Percentiles rank a stretch among this genome's conserved stretches.
Conservation (phyloP, 2,113 vertebrate species). For the Micromys minutus region DNA sequence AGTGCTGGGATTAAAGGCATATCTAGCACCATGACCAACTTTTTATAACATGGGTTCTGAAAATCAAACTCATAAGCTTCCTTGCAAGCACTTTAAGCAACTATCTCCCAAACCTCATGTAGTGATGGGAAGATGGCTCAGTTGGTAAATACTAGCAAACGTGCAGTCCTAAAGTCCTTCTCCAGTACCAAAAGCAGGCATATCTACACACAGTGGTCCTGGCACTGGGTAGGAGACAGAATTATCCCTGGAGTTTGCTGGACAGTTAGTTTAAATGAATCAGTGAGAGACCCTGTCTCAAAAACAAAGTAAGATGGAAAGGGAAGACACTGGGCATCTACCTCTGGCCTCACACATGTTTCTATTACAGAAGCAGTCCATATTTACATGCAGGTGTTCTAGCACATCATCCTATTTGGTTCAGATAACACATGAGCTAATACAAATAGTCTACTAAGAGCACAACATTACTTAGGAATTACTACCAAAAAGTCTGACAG, state of each 20-base stretch:
- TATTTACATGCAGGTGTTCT: neutral
- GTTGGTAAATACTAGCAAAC: too few relatives aligned
- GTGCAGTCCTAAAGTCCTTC: too few relatives aligned
- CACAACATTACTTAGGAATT: neutral
- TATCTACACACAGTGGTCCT: neutral
- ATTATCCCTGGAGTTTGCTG: neutral
- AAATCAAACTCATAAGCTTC: too few relatives aligned
- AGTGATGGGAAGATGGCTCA: too few relatives aligned
- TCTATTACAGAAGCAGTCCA: neutral
- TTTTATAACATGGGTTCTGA: too few relatives aligned
- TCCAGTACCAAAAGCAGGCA: neutral
- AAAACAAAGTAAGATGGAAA: neutral
- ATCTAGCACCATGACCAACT: too few relatives aligned
- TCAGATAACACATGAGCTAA: neutral
- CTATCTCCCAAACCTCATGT: too few relatives aligned
- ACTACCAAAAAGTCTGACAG: neutral
- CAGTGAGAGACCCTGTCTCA: neutral
- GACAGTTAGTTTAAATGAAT: neutral
- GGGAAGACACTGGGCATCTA: neutral
- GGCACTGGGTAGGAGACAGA: neutral
- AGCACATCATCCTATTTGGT: neutral
- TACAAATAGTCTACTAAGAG: neutral
- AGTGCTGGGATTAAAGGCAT: too few relatives aligned
- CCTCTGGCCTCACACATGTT: neutral
- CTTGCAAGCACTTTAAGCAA: too few relatives aligned